These are phyloP conservation scores for Bombus huntii DNA, from an alignment of 1,140 invertebrate genomes.

Conservation along the genomic window DNA sequence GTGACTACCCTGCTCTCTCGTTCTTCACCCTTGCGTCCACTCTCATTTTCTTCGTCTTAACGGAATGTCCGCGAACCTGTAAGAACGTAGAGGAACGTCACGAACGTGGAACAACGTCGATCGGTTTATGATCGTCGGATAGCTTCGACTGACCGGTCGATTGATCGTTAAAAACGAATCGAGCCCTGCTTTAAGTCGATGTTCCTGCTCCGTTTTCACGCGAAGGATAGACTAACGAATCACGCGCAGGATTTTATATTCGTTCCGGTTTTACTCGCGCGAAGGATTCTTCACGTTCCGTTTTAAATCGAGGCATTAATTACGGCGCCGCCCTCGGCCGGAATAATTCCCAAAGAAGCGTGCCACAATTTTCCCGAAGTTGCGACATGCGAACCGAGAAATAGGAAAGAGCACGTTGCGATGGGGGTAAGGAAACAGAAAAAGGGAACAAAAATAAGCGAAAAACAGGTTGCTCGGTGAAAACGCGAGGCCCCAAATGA, in stretches of 20 bases:
- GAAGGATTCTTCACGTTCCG: constrained; percentile 6
- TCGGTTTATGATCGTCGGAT: neutral
- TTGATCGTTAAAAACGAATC: neutral
- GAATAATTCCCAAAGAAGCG: constrained; percentile 43
- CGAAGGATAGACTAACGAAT: neutral
- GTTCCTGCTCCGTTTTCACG: neutral
- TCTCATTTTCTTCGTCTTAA: constrained; percentile 8
- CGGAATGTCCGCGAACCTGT: neutral
- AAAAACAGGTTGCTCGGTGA: constrained; percentile 53
- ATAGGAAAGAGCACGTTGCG: constrained; percentile 7
- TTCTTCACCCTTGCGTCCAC: constrained; percentile 16
- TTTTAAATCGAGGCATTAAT: constrained; percentile 29
- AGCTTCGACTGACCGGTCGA: too few species aligned
- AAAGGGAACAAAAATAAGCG: constrained; percentile 28
- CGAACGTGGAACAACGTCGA: neutral
- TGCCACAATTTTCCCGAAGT: constrained; percentile 47
- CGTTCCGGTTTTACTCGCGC: neutral
- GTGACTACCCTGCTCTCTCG: constrained; percentile 45
- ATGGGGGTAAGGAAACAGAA: constrained; percentile 19
- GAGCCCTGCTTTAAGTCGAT: neutral
- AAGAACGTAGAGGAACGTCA: neutral
- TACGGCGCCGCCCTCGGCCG: constrained; percentile 16
- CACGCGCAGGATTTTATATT: neutral
- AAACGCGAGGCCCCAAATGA: constrained; percentile 55
- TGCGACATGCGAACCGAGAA: constrained; percentile 30